A percentile compares a stretch with the other conserved stretches of the same genome.
Conservation (phyloP, 2,113 vertebrate species). For the Trematocara nigrifrons region DNA sequence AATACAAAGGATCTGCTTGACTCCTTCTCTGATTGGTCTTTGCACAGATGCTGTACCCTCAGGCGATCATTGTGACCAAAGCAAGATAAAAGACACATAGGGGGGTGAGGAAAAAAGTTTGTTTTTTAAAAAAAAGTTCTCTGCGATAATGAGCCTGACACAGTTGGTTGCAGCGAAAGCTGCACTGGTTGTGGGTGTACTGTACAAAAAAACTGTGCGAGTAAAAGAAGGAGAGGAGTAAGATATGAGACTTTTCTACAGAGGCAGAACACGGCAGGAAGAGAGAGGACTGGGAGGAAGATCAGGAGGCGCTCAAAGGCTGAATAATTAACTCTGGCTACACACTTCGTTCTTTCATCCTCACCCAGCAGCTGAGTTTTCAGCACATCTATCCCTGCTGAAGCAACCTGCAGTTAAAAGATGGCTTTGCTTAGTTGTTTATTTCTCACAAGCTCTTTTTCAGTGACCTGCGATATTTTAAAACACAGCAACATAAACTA, state of each 20-base stretch:
- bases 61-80: neutral
- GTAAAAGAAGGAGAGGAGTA: neutral
- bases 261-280: neutral
- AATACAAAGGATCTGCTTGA: slow-evolving; percentile 27
- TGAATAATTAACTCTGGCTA: slow-evolving; percentile 15
- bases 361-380: neutral
- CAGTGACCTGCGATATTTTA: neutral
- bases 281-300: slow-evolving; percentile 8
- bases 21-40: neutral
- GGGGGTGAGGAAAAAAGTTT: neutral
- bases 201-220: neutral
- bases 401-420: slow-evolving; percentile 58
- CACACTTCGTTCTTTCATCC: neutral
- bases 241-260: neutral
- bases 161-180: neutral
- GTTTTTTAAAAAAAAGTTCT: neutral
- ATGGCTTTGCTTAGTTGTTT: slow-evolving; percentile 52
- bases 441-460: slow-evolving; percentile 24
- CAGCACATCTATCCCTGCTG: neutral
- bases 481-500: neutral
- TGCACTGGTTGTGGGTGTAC: neutral
- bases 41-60: neutral
- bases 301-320: slow-evolving; percentile 13
- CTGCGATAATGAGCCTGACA: neutral
- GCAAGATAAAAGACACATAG: neutral